Conservation (phyloP, 1,140 invertebrate species). For the Lepidostoma basale region DNA sequence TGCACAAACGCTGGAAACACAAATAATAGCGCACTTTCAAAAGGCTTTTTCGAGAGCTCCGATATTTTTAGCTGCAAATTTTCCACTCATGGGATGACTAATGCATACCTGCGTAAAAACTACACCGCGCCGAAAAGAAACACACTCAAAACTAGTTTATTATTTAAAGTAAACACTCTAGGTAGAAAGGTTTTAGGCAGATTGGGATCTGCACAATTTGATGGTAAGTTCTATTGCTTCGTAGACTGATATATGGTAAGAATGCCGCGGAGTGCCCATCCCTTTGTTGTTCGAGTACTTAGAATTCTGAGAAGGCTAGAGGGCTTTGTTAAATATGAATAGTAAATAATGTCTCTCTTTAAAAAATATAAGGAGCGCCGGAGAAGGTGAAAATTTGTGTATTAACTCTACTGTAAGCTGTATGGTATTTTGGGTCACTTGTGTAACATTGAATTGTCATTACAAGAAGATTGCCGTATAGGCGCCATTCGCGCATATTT, state of each 20-base stretch:
- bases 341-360: too few species aligned
- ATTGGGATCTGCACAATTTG: slow-evolving; percentile 1
- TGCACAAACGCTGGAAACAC: background rate
- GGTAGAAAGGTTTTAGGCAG: slow-evolving; percentile 7
- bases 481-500: too few species aligned
- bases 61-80: slow-evolving; percentile 11
- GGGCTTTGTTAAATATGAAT: background rate
- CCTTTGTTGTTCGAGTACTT: background rate
- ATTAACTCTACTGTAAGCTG: too few species aligned
- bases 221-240: background rate
- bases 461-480: too few species aligned
- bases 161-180: slow-evolving; percentile 7
- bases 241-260: background rate
- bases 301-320: background rate
- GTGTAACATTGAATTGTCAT: too few species aligned
- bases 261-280: background rate
- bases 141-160: background rate
- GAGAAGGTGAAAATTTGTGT: too few species aligned
- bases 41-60: slow-evolving; percentile 3
- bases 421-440: too few species aligned
- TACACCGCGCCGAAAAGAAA: slow-evolving; percentile 13
- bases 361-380: too few species aligned
- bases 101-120: slow-evolving; percentile 9
- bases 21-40: background rate
- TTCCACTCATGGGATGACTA: background rate